Evolutionary conservation across 2,888 invertebrate genomes (phyloP), one percentile per base, ranked within the genome.

Genomic region (Agrypnus murinus): DNA sequence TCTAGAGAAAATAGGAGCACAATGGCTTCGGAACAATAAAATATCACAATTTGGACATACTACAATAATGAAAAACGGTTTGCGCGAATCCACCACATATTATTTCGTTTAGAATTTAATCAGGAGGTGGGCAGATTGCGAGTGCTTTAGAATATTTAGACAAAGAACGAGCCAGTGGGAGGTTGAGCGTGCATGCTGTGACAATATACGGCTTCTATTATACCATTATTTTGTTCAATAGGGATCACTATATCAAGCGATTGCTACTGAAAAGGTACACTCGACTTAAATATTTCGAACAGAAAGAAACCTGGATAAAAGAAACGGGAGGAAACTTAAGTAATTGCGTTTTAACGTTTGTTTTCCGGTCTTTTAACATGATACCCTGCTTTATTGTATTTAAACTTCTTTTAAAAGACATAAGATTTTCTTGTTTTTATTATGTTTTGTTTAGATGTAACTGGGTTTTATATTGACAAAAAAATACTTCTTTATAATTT

Each of bases 221-320:
- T 83, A 77, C 80, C 79, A 82, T 83, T 82, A 81, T 80, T 25
- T 38, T 78, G 73, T 73, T 82, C 78, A 80, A 82, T 81, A 78
- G 82, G 82, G 82, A 82, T 83, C 81, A 78, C 82, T 78, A 81
- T 82, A 82, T 82, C 81, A 80, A 78, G 79, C 81, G 80, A 79
- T 83, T 83, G 83, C 81, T 80, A 83, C 83, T 83, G 82, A 81
- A 83, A 83, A 83, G 83, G 83, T 83, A 83, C 80, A 83, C 82
- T 83, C 83, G 83, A 83, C 83, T 83, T 78, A 81, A 82, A 82
- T 81, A 81, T 81, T 73, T 80, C 80, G 65, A 71, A 75, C 77
- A 81, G 80, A 81, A 81, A 82, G 80, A 81, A 80, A 79, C 79
- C 75, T 76, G 72, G 74, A 74, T 75, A 65, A 71, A 68, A 75